phyloP scores from a whole-genome alignment of 2,888 invertebrate species.

The Cheilosia vernalis region DNA sequence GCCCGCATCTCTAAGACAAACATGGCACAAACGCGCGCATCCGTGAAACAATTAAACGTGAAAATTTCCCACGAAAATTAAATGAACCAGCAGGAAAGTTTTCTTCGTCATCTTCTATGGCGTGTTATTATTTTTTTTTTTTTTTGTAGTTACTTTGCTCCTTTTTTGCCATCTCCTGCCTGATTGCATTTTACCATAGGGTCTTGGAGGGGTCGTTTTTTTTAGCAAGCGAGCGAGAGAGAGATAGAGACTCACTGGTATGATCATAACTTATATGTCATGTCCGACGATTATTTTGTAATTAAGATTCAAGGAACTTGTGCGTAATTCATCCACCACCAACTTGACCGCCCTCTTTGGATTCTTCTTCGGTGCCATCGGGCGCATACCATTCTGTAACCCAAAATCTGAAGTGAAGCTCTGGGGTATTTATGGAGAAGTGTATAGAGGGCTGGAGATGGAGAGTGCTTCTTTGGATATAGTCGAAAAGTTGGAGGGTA shows the following conservation, averaged over 20 bases:
- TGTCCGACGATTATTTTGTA: constrained; percentile 75
- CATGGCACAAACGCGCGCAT: constrained; percentile 23
- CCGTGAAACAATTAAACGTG: constrained; percentile 72
- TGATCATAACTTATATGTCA: constrained; percentile 75
- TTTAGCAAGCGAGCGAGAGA: constrained; percentile 9
- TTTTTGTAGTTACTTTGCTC: constrained; percentile 1
- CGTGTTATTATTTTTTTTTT: constrained; percentile 3
- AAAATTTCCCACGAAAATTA: constrained; percentile 74
- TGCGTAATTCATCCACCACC: constrained; percentile 74
- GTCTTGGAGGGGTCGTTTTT: constrained; percentile 32
- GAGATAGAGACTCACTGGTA: constrained; percentile 57
- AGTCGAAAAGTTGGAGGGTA: neutral
- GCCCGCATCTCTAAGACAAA: constrained; percentile 56
- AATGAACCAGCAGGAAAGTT: constrained; percentile 69
- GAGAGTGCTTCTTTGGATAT: neutral
- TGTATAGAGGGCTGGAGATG: neutral
- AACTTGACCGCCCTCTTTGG: constrained; percentile 67
- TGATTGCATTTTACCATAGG: constrained; percentile 73
- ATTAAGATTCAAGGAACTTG: constrained; percentile 75
- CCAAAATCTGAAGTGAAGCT: neutral
- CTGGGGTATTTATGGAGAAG: neutral
- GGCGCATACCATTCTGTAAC: constrained; percentile 32
- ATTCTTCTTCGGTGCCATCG: constrained; percentile 54
- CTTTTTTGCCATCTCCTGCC: constrained; percentile 10
- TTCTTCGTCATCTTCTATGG: constrained; percentile 47